Evolutionary conservation across 2,888 invertebrate species (phyloP), one percentile per base, ranked within the genome.

Genomic region (Lepidochitona cinerea): DNA sequence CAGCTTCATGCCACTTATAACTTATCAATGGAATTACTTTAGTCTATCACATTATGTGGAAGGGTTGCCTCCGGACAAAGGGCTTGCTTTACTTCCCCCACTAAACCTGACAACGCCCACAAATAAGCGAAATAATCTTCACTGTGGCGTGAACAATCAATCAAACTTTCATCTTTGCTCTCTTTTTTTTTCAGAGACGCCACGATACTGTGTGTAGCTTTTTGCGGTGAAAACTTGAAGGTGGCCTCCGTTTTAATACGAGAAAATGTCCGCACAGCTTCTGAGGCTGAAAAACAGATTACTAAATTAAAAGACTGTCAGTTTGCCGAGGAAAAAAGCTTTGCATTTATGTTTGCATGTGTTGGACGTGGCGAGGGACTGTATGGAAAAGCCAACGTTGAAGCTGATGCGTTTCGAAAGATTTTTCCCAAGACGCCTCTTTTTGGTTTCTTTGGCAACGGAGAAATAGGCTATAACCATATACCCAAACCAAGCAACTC

Each of bases 371-470:
- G 92, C 3, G 69, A 76, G 23, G 76, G 80, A 1, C 86, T 88
- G 53, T 83, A 84, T 70, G 79, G 80, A 5, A 76, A 83, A 14
- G 68, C 77, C 6, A 90, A 90, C 80, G 89, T 92, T 0, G 92
- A 92, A 79, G 85, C 91, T 6, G 75, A 77, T 4, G 79, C 87
- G 1, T 92, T 92, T 80, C 81, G 85, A 26, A 89, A 88, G 77
- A 73, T 89, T 69, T 92, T 91, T 78, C 92, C 92, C 0, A 85
- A 85, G 6, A 90, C 90, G 2, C 92, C 92, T 0, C 76, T 92
- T n/a, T 77, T 92, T 71, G 92, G 92, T 1, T 87, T 91, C 73
- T 92, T 91, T 82, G 91, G 92, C 18, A 90, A 91, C 78, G 92
- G 92, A 9, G 92, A 92, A 81, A 87, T 91, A n/a, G 92, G 92